A percentile compares a stretch with the other conserved stretches of the same genome.
Evolutionary conservation across 2,113 vertebrate species (phyloP).

Genomic region (Zapus hudsonius): DNA sequence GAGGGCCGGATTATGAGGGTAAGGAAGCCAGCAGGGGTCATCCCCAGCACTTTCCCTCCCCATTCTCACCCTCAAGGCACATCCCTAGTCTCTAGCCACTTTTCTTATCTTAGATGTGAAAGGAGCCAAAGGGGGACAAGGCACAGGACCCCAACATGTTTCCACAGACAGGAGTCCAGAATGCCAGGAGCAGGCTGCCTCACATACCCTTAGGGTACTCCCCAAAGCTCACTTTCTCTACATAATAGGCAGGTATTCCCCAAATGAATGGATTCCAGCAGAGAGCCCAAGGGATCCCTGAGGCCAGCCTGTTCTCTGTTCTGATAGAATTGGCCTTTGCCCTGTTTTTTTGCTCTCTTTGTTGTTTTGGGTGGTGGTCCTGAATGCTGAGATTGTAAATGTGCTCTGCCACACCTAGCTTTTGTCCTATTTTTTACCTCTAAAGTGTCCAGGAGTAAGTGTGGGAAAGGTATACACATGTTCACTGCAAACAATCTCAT

Average conservation of each 20-base stretch:
- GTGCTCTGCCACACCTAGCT: neutral
- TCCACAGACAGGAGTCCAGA: neutral
- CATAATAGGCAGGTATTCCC: too few species aligned
- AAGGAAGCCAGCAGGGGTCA: neutral
- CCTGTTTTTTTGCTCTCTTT: neutral
- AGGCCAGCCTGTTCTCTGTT: neutral
- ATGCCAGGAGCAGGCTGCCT: neutral
- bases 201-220: rapidly evolving
- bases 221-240: neutral
- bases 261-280: neutral
- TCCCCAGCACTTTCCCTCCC: neutral
- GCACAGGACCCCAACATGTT: too few species aligned
- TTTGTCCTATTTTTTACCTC: neutral
- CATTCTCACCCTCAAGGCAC: neutral
- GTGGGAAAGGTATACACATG: neutral
- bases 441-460: neutral
- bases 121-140: neutral
- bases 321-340: neutral
- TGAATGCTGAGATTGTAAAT: neutral
- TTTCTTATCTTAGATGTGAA: neutral
- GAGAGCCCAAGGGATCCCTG: neutral
- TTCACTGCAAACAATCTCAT: too few species aligned
- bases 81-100: neutral
- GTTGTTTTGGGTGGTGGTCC: neutral
- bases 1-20: neutral